Evolutionary conservation across 2,888 invertebrate species (phyloP), one percentile per base, ranked within the genome.

Genomic region (Drosophila kuntzei): DNA sequence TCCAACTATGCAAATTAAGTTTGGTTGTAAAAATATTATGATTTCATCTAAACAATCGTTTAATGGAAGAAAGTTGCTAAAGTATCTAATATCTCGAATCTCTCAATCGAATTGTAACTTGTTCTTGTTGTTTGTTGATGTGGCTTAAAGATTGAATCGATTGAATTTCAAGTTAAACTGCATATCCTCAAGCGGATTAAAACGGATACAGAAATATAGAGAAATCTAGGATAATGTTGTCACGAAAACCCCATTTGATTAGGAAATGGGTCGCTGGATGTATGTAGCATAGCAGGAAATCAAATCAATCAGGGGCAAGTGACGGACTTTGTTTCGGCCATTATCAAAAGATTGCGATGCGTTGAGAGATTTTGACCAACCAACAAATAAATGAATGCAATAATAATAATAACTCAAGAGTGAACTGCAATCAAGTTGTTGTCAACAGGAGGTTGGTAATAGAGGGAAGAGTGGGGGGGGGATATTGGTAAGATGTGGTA

Each of bases 201-300:
- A 53, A 18, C 18, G 39, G 39, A 41, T 41, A 41, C 39, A 53
- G 51, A 27, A 29, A 41, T 36, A 25, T 6, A 32, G 41, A 18
- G 54, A 22, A 75, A 75, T 77, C 74, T 78, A 67, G 81, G 81
- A 79, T 81, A 81, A 78, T 81, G 71, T 55, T 78, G 66, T 80
- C 79, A 81, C 81, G 81, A 81, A 72, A 72, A 70, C 65, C 67
- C 46, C 70, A 74, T 79, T 68, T 59, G 47, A 43, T 41, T 53
- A 41, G 68, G 34, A 73, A 75, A 69, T 68, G 37, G 62, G 69
- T 68, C 69, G 74, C 27, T 54, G 11, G 34, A n/a, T n/a, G n/a
- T n/a, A 3, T 32, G 32, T 1, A 3, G 22, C 11, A n/a, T n/a
- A 25, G 54, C 61, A 55, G 49, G 41, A 62, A 57, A 47, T 34